Conservation (phyloP, 2,113 vertebrate genomes). For the Nicator chloris region DNA sequence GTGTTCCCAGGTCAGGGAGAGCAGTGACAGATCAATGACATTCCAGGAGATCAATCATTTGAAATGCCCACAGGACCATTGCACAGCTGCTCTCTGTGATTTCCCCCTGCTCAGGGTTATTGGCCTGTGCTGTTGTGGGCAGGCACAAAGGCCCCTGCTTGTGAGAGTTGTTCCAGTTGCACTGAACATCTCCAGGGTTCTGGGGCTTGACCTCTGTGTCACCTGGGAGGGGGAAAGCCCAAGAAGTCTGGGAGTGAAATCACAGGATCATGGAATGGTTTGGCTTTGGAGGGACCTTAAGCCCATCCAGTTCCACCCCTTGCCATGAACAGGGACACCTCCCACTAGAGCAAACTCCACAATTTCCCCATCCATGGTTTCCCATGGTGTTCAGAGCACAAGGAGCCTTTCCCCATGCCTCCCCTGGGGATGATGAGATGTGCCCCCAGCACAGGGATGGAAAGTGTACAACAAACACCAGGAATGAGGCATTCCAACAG, state of each 20-base stretch:
- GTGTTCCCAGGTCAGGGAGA: neutral
- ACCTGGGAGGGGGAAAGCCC: neutral
- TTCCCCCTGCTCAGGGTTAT: neutral
- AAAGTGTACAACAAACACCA: neutral
- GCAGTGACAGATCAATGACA: neutral
- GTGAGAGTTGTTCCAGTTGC: neutral
- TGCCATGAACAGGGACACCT: neutral
- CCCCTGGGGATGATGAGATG: neutral
- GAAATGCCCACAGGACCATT: neutral
- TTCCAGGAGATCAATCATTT: neutral
- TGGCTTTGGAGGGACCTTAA: neutral
- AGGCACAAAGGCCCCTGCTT: neutral
- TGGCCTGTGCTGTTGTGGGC: neutral
- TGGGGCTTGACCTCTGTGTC: neutral
- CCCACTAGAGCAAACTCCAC: neutral
- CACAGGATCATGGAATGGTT: neutral
- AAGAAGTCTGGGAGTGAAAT: neutral
- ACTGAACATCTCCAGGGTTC: neutral
- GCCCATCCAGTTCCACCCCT: neutral
- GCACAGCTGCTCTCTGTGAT: neutral
- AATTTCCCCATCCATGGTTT: fast-evolving
- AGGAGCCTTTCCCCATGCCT: neutral
- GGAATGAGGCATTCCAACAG: neutral
- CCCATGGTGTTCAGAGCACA: neutral
- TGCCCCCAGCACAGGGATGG: neutral